phyloP scores from a whole-genome alignment of 92 coral and sea anemone genomes.

The Phenganax subtilis region DNA sequence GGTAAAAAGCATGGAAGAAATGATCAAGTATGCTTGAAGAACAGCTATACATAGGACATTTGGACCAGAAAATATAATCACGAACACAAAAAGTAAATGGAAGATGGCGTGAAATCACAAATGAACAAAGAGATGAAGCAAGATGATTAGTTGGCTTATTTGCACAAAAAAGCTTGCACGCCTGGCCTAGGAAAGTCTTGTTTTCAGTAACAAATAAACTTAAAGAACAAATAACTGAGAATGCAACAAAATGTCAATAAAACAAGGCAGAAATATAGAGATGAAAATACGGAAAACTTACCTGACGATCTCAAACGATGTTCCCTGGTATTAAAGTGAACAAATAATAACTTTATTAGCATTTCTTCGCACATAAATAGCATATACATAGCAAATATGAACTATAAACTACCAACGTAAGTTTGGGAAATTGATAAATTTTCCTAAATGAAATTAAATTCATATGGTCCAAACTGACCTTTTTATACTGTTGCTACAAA shows the following conservation, averaged over 20 bases:
- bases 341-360: slow-evolving; percentile 34
- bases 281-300: slow-evolving; percentile 4
- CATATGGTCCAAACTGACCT: slow-evolving; percentile 8
- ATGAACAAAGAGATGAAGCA: no score
- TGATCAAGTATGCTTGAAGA: no score
- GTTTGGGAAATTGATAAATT: not conserved
- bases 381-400: not conserved
- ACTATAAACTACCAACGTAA: not conserved
- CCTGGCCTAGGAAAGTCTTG: no score
- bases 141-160: no score
- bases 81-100: no score
- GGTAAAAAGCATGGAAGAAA: no score
- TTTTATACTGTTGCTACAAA: not conserved
- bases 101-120: no score
- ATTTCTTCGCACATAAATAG: not conserved
- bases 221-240: no score
- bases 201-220: no score
- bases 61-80: no score
- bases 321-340: slow-evolving; percentile 37
- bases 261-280: not conserved
- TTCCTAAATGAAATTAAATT: not conserved
- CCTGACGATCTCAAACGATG: slow-evolving; percentile 16
- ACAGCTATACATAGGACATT: no score
- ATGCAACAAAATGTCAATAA: not conserved
- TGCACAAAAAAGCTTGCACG: no score